phyloP scores from a whole-genome alignment of 1,140 invertebrate genomes.

The Hylaeus anthracinus region DNA sequence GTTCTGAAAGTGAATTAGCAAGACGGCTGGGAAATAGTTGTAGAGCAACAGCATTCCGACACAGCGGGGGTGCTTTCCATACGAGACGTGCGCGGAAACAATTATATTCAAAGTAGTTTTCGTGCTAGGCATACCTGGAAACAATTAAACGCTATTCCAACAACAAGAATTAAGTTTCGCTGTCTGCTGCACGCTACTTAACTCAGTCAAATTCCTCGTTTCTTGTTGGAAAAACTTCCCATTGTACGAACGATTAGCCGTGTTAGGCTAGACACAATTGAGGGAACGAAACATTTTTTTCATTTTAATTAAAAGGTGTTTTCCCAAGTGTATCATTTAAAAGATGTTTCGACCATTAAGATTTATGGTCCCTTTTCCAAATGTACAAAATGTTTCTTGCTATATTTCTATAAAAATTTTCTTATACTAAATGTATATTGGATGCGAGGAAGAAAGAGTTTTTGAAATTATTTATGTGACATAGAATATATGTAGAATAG shows the following conservation, averaged over 20 bases:
- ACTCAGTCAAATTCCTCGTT: not conserved
- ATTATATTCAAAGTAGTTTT: constrained; percentile 47
- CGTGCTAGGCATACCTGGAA: constrained; percentile 39
- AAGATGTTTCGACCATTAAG: too few species aligned
- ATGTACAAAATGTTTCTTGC: too few species aligned
- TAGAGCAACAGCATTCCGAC: not conserved
- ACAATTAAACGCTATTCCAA: constrained; percentile 47
- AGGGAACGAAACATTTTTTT: too few species aligned
- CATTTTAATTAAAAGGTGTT: too few species aligned
- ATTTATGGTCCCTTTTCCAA: too few species aligned
- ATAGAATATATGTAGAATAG: too few species aligned
- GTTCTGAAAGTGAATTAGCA: constrained; percentile 42
- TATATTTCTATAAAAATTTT: too few species aligned
- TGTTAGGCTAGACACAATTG: not conserved
- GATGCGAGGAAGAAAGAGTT: too few species aligned
- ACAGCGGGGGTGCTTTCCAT: not conserved
- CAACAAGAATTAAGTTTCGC: constrained; percentile 33
- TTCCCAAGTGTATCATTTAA: too few species aligned
- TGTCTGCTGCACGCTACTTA: not conserved
- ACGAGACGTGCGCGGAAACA: constrained; percentile 47
- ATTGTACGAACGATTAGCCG: not conserved
- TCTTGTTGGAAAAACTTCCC: not conserved
- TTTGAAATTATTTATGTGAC: too few species aligned
- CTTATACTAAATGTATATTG: too few species aligned
- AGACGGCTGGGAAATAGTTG: constrained; percentile 9